Evolutionary conservation across 1,140 invertebrate genomes (phyloP).

Genomic region (Bombus difficillimus): DNA sequence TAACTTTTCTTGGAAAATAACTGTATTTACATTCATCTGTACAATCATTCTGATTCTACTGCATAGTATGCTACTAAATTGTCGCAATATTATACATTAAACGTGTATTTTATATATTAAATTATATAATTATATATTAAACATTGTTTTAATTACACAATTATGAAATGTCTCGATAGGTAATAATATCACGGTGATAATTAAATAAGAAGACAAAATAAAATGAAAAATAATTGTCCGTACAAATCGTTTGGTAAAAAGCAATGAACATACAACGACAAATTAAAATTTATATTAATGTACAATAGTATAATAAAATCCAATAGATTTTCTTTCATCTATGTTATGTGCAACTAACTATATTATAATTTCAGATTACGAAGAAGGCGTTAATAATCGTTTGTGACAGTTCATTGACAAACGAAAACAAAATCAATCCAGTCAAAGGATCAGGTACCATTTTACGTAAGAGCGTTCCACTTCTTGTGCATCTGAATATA

Average conservation of each 20-base stretch:
- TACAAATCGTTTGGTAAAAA: background rate
- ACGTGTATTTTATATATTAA: too few relatives aligned
- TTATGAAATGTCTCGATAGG: background rate
- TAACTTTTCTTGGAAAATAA: background rate
- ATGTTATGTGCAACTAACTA: background rate
- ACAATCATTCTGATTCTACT: background rate
- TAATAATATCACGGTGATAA: background rate
- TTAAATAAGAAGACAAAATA: background rate
- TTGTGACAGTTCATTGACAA: background rate
- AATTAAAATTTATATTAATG: background rate
- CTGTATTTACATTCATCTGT: background rate
- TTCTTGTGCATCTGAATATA: background rate
- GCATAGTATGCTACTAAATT: background rate
- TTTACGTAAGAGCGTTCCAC: background rate
- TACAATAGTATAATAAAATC: background rate
- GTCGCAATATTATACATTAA: background rate
- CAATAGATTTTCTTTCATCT: background rate
- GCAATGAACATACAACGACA: background rate
- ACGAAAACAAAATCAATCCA: background rate
- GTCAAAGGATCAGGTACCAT: background rate
- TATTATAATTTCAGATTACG: background rate
- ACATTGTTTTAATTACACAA: background rate
- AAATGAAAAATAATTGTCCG: background rate
- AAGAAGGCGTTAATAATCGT: background rate
- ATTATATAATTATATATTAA: background rate